Conservation (phyloP, 2,888 invertebrate genomes). For the Stenoptilia bipunctidactyla region DNA sequence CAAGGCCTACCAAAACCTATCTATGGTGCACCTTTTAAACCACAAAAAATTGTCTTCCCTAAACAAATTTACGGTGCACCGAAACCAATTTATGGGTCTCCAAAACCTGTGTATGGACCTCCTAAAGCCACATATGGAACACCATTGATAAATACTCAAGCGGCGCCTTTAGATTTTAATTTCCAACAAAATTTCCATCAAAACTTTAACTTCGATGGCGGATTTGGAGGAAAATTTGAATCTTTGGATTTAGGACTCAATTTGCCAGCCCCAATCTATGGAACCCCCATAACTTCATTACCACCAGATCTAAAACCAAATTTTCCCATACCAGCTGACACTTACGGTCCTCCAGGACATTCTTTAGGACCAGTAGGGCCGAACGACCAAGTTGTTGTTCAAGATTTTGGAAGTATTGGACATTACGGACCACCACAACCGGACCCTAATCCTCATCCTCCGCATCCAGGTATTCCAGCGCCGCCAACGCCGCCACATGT, state of each 20-base stretch:
- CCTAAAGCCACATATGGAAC: conserved; percentile 36
- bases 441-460: conserved; percentile 70
- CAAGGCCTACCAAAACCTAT: conserved; percentile 35
- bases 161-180: conserved; percentile 16
- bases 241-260: conserved; percentile 33
- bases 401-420: conserved; percentile 37
- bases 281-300: conserved; percentile 40
- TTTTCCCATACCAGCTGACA: conserved; percentile 51
- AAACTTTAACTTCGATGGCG: conserved; percentile 17
- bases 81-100: conserved; percentile 52
- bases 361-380: conserved; percentile 43
- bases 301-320: conserved; percentile 49
- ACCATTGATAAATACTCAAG: conserved; percentile 24
- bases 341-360: conserved; percentile 62
- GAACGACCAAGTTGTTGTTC: conserved; percentile 45
- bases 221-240: conserved; percentile 19
- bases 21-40: conserved; percentile 40
- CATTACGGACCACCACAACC: conserved; percentile 74
- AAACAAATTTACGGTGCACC: conserved; percentile 34
- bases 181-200: conserved; percentile 13
- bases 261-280: conserved; percentile 54
- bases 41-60: conserved; percentile 30
- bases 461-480: conserved; percentile 78
- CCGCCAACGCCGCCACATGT: conserved; percentile 82
- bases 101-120: conserved; percentile 48